phyloP scores from a whole-genome alignment of 2,888 invertebrate genomes.

The Fissipunctia ypsillon region DNA sequence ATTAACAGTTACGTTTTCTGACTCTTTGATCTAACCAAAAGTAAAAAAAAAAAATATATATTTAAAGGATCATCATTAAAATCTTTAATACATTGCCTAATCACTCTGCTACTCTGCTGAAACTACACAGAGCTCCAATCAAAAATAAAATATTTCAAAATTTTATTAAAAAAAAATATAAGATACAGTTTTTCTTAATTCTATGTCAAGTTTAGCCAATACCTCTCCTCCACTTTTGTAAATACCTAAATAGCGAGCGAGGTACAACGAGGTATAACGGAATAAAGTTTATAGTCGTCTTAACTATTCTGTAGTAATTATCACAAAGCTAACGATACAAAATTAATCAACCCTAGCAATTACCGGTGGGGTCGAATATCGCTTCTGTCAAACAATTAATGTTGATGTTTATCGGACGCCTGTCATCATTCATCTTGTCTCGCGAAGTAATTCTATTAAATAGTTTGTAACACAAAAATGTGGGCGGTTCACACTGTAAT shows the following conservation, averaged over 20 bases:
- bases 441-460: slow-evolving; percentile 67
- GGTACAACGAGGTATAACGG: slow-evolving; percentile 7
- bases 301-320: slow-evolving; percentile 55
- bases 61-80: background rate
- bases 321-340: slow-evolving; percentile 66
- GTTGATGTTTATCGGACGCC: slow-evolving; percentile 76
- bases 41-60: background rate
- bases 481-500: slow-evolving; percentile 52
- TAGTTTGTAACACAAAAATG: slow-evolving; percentile 65
- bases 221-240: slow-evolving; percentile 1
- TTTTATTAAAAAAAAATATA: no score
- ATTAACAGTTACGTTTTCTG: background rate
- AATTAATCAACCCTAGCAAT: slow-evolving; percentile 73
- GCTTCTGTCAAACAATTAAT: slow-evolving; percentile 83
- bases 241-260: background rate
- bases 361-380: slow-evolving; percentile 74
- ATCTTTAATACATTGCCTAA: background rate
- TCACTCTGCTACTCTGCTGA: background rate
- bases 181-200: no score
- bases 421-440: slow-evolving; percentile 79
- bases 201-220: no score
- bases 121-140: background rate
- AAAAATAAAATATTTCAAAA: no score
- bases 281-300: slow-evolving; percentile 48
- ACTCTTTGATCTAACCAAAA: background rate